phyloP scores from a whole-genome alignment of 1,140 invertebrate genomes.

The Polyergus mexicanus region DNA sequence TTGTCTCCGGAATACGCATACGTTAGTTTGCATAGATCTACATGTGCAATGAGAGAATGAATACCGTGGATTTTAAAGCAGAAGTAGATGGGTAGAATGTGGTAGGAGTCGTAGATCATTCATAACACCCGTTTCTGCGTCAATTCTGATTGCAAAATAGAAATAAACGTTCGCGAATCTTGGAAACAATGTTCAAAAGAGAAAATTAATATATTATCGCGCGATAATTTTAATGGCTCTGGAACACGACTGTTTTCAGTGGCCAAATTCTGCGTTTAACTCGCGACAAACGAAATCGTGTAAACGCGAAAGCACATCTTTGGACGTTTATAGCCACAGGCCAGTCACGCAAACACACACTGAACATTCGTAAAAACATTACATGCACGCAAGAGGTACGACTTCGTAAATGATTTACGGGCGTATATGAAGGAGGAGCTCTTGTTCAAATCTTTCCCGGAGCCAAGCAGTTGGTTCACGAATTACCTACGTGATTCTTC shows the following conservation, averaged over 20 bases:
- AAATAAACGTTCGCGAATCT: not conserved
- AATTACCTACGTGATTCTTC: slow-evolving; percentile 34
- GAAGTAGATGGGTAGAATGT: not conserved
- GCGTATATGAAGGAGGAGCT: slow-evolving; percentile 24
- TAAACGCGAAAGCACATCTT: slow-evolving; percentile 17
- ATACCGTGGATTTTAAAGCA: not conserved
- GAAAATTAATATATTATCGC: slow-evolving; percentile 39
- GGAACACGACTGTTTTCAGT: slow-evolving; percentile 38
- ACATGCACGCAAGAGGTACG: not conserved
- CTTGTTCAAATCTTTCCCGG: slow-evolving; percentile 33
- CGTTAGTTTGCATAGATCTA: slow-evolving; percentile 21
- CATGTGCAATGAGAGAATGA: not conserved
- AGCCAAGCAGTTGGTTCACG: not conserved
- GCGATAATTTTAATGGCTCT: not conserved
- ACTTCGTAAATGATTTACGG: slow-evolving; percentile 25
- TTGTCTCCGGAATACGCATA: slow-evolving; percentile 18
- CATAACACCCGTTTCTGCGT: not conserved
- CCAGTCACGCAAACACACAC: slow-evolving; percentile 31
- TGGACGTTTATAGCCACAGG: slow-evolving; percentile 32
- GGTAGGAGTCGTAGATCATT: not conserved
- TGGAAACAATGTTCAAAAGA: not conserved
- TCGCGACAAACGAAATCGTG: slow-evolving; percentile 12
- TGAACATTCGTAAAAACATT: slow-evolving; percentile 54
- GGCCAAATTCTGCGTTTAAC: slow-evolving; percentile 11
- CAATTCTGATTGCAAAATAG: not conserved